Base-by-base conservation (phyloP, 2,797 vertebrate genomes). In the Platalea minor region DNA sequence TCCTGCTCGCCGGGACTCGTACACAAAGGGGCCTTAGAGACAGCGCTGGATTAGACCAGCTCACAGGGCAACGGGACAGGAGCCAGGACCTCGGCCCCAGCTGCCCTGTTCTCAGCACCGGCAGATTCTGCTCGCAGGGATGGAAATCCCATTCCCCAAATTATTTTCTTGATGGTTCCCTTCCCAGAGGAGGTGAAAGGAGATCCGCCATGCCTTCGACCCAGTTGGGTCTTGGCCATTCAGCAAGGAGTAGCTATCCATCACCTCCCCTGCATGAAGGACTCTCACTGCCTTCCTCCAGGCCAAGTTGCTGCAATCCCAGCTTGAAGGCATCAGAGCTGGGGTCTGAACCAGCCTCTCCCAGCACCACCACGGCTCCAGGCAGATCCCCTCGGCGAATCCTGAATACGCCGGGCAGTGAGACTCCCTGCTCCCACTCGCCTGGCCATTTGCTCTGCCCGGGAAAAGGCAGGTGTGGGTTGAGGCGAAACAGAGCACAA, bases 381-480 rank as follows among this genome's bases (percentile, higher is more conserved):
- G 64, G 51, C 2, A 2, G 28, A 35, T 31, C 20, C 43, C n/a
- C 43, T 17, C 0, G 0, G 43, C 0, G 7, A 46, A 61, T 39
- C 20, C 79, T 2, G 0, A 24, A 7, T 13, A 17, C 1, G 0
- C n/a, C 0, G 3, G 51, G 74, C 50, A 39, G 10, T 0, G 2
- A 37, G 54, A 28, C 2, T n/a, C 70, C 46, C 56, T 2, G 17
- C 9, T 77, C 25, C 54, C 37, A 9, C 41, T 56, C 24, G 2
- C 11, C 11, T 28, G 2, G 29, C 10, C 60, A 0, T 26, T 11
- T 25, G 21, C 43, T 74, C 29, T 89, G 91, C n/a, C 56, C 7
- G 0, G 85, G 53, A 26, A 41, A 10, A 43, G 73, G 90, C 88
- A 78, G 87, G 89, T 60, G 85, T 80, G 87, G 75, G 85, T 11